These are phyloP conservation scores for Rhynchophorus ferrugineus DNA, from an alignment of 1,140 invertebrate species.

Conservation along the genomic window DNA sequence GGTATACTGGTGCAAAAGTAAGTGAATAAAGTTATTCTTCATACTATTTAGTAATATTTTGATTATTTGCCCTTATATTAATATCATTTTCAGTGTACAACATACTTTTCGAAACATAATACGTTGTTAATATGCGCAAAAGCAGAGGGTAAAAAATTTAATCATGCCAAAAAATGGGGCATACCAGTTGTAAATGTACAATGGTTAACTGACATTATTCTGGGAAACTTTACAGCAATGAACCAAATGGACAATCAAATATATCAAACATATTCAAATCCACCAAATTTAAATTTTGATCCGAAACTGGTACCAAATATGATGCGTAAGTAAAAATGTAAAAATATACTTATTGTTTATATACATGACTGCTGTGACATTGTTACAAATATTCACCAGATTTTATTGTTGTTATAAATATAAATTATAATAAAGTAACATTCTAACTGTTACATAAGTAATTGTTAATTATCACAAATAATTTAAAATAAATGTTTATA, in stretches of 20 bases:
- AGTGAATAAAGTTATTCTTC: constrained; percentile 37
- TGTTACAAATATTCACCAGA: neutral
- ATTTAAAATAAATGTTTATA: too few relatives aligned
- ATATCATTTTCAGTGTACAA: constrained; percentile 46
- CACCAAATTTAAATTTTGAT: constrained; percentile 76
- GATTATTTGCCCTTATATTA: neutral
- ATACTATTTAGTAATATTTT: constrained; percentile 1
- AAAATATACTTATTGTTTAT: neutral
- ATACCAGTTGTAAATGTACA: constrained; percentile 82
- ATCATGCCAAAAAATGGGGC: constrained; percentile 84
- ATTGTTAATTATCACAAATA: too few relatives aligned
- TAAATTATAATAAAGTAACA: too few relatives aligned
- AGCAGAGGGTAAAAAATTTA: constrained; percentile 78
- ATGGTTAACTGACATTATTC: constrained; percentile 89
- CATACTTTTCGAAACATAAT: constrained; percentile 67
- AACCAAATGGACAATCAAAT: constrained; percentile 74
- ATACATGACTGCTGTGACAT: neutral
- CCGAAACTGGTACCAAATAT: constrained; percentile 77
- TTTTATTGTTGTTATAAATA: too few relatives aligned
- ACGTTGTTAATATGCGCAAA: constrained; percentile 67
- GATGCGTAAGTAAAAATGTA: constrained; percentile 66
- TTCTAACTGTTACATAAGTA: too few relatives aligned
- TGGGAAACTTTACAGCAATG: constrained; percentile 77
- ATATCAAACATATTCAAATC: constrained; percentile 79
- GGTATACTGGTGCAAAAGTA: constrained; percentile 78